A percentile compares a stretch with the other conserved stretches of the same genome.
These are phyloP conservation scores for Lagopus leucura DNA, from an alignment of 2,113 vertebrate species.

Conservation along the genomic window DNA sequence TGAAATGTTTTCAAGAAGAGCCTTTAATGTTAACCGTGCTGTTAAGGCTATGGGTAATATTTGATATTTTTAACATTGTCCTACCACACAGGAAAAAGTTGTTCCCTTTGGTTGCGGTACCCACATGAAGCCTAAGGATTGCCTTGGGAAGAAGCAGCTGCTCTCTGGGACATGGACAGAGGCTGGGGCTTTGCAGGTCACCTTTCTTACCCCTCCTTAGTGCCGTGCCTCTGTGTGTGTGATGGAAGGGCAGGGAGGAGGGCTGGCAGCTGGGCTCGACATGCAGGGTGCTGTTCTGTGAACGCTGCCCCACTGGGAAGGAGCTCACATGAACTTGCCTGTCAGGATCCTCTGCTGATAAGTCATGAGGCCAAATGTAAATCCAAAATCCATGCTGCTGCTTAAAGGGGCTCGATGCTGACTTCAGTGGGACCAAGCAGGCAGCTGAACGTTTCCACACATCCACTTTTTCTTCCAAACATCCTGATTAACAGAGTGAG, in stretches of 20 bases:
- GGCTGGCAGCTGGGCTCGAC: neutral
- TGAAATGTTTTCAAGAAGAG: neutral
- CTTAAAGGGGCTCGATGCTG: neutral
- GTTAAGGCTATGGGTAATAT: neutral
- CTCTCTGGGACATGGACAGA: neutral
- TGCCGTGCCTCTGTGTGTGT: neutral
- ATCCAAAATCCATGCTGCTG: neutral
- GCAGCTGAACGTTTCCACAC: neutral
- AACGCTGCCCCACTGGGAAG: neutral
- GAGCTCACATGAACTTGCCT: neutral
- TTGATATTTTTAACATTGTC: neutral
- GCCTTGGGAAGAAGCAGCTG: neutral
- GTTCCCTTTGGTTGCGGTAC: neutral
- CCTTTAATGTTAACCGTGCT: neutral
- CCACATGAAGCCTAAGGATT: neutral
- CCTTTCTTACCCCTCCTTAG: neutral
- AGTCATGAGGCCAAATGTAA: neutral
- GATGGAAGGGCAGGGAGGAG: neutral
- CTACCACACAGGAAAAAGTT: neutral
- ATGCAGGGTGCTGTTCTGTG: neutral
- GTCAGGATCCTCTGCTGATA: neutral
- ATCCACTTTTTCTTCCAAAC: neutral
- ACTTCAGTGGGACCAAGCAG: neutral
- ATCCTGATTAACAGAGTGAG: neutral
- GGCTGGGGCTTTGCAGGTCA: neutral